Conservation (phyloP, 53 echinoderm and acorn worm genomes). For the Astropecten irregularis region DNA sequence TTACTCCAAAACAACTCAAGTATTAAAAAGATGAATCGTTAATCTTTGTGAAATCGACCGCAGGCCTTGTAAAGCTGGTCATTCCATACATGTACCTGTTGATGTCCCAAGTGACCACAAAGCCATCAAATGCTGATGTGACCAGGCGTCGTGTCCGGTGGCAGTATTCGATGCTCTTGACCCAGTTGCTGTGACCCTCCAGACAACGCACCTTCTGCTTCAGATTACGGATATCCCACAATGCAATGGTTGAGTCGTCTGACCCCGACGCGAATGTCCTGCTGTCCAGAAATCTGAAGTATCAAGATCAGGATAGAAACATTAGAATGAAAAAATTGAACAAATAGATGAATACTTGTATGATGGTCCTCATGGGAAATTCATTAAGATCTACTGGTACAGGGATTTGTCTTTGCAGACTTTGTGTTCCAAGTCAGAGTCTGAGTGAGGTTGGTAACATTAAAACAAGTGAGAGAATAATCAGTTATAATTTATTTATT, state of each 20-base stretch:
- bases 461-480: no score
- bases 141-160: slow-evolving; percentile 66
- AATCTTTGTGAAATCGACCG: no score
- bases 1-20: no score
- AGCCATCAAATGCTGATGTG: slow-evolving; percentile 92
- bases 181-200: slow-evolving; percentile 93
- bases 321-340: not conserved
- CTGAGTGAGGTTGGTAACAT: no score
- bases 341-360: not conserved
- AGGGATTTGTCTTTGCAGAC: no score
- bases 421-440: no score
- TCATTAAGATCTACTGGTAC: not conserved
- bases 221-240: slow-evolving; percentile 97
- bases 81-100: no score
- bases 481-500: no score
- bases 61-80: no score
- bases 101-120: slow-evolving; percentile 89
- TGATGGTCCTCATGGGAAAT: not conserved
- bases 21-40: no score
- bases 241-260: slow-evolving; percentile 95
- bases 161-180: slow-evolving; percentile 98
- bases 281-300: slow-evolving; percentile 86
- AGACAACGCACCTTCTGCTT: slow-evolving; percentile 81
- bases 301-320: no score
- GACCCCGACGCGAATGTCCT: slow-evolving; percentile 93